Evolutionary conservation across 2,888 invertebrate genomes (phyloP).

Genomic region (Cybosia mesomella): DNA sequence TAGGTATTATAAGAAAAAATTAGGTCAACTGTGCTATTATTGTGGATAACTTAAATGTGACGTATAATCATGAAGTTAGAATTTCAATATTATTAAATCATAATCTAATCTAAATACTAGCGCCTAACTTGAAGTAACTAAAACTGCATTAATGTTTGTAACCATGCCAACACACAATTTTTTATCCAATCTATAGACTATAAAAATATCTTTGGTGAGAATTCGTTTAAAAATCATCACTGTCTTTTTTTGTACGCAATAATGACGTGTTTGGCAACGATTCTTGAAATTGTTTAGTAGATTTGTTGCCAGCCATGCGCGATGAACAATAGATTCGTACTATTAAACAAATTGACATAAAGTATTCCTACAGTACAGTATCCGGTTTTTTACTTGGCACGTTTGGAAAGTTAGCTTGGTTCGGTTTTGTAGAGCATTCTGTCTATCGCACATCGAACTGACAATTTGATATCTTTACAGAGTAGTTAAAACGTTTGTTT

Average conservation of each 20-base stretch:
- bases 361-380: background rate
- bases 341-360: background rate
- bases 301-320: conserved; percentile 6
- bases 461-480: no score
- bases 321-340: background rate
- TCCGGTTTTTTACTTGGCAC: background rate
- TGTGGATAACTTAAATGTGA: no score
- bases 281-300: background rate
- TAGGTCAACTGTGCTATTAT: no score
- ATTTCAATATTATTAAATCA: no score
- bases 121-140: no score
- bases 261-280: conserved; percentile 15
- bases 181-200: background rate
- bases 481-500: no score
- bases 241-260: background rate
- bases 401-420: no score
- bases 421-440: no score
- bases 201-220: background rate
- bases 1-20: no score
- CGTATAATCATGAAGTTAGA: no score
- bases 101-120: no score
- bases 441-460: no score
- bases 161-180: background rate
- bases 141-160: background rate
- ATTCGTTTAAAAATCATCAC: background rate